Conservation (phyloP, 2,888 invertebrate genomes). For the Cecidostiba fungosa region DNA sequence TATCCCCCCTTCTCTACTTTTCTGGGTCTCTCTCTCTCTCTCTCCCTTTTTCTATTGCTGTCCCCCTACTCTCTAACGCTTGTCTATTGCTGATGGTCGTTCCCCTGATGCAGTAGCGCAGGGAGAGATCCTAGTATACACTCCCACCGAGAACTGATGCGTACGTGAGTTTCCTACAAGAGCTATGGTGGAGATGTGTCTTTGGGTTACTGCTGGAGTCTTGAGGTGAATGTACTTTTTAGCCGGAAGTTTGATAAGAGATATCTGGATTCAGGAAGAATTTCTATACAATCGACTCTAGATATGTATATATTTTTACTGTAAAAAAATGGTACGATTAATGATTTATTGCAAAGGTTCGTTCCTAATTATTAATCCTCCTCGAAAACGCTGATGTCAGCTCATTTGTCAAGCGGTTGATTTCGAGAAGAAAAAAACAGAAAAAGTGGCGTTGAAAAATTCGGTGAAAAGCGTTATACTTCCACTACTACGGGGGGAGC, state of each 20-base stretch:
- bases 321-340: no score
- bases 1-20: background rate
- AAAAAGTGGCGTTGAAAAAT: background rate
- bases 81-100: slow-evolving; percentile 8
- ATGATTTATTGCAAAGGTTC: no score
- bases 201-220: background rate
- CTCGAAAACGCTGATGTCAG: background rate
- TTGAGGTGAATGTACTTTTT: background rate
- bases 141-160: slow-evolving; percentile 14
- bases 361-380: no score
- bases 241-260: background rate
- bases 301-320: no score
- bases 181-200: background rate
- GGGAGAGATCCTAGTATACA: background rate
- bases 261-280: background rate
- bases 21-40: background rate
- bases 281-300: background rate
- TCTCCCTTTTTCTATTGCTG: slow-evolving; percentile 17
- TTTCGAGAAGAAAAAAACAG: background rate
- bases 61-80: slow-evolving; percentile 17
- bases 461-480: background rate
- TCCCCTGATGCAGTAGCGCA: slow-evolving; percentile 6
- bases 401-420: background rate
- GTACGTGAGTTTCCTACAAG: background rate
- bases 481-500: background rate